Conservation (phyloP, 2,797 vertebrate genomes). For the Centroberyx gerrardi region DNA sequence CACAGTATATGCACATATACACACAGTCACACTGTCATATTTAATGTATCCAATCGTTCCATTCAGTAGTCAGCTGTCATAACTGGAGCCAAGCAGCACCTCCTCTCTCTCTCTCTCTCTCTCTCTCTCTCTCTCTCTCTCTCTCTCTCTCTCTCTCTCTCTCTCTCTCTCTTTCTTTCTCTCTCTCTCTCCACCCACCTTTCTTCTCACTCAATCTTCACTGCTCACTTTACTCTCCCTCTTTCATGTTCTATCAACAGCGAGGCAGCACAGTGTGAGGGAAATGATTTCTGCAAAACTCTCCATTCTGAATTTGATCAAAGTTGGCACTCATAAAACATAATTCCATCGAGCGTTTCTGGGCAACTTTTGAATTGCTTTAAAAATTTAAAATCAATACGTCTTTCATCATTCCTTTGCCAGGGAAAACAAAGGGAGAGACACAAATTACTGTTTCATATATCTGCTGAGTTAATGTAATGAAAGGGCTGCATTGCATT, state of each 20-base stretch:
- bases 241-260: conserved; percentile 28
- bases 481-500: background rate
- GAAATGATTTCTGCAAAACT: conserved; percentile 15
- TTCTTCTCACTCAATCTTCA: conserved; percentile 27
- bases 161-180: background rate
- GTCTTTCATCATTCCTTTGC: conserved; percentile 7
- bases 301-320: conserved; percentile 20
- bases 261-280: conserved; percentile 8
- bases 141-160: background rate
- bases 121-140: background rate
- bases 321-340: conserved; percentile 17
- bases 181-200: background rate
- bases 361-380: conserved; percentile 1
- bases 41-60: background rate
- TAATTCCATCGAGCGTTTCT: conserved; percentile 23
- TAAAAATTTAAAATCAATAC: background rate
- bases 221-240: conserved; percentile 12
- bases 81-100: conserved; percentile 10
- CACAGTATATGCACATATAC: background rate
- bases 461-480: background rate
- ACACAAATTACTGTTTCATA: background rate
- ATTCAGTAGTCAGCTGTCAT: conserved; percentile 31
- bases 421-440: background rate
- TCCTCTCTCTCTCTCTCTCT: background rate
- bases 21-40: background rate